A percentile compares a stretch with the other conserved stretches of the same genome.
Evolutionary conservation across 2,797 vertebrate genomes (phyloP).

Genomic region (Chrosomus eos): DNA sequence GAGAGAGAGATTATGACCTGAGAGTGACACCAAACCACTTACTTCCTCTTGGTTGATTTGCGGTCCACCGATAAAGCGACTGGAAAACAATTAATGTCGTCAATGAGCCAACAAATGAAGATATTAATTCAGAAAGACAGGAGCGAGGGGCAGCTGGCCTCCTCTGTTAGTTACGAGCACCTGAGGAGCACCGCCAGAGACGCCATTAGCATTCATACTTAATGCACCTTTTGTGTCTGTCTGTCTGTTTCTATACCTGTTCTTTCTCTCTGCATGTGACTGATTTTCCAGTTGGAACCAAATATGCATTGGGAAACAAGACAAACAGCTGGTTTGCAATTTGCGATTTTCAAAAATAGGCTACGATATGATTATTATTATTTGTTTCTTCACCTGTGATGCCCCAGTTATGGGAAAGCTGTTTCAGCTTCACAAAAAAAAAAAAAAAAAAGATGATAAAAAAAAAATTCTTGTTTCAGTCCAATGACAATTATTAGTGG

Average conservation of each 20-base stretch:
- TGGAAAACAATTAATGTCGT: conserved; percentile 57
- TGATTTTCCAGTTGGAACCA: neutral
- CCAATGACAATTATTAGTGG: neutral
- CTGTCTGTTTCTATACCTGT: conserved; percentile 1
- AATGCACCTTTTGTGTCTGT: conserved; percentile 8
- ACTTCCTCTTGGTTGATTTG: conserved; percentile 26
- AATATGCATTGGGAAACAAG: neutral
- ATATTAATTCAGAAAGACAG: conserved; percentile 54
- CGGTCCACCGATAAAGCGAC: conserved; percentile 26
- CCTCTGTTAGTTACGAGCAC: conserved; percentile 20
- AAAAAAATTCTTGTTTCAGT: neutral
- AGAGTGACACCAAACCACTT: conserved; percentile 29
- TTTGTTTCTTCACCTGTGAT: neutral
- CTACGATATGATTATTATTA: neutral
- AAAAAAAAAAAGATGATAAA: neutral
- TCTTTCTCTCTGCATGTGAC: neutral
- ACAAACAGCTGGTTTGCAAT: neutral
- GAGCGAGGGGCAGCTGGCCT: conserved; percentile 34
- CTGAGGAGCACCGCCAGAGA: conserved; percentile 19
- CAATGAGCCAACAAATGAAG: conserved; percentile 57
- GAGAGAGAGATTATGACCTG: conserved; percentile 26
- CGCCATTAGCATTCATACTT: conserved; percentile 16
- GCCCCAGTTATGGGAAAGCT: neutral
- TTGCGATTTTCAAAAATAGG: neutral
- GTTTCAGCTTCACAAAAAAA: neutral